Conservation (phyloP, 2,113 vertebrate species). For the Corythornis cristatus region DNA sequence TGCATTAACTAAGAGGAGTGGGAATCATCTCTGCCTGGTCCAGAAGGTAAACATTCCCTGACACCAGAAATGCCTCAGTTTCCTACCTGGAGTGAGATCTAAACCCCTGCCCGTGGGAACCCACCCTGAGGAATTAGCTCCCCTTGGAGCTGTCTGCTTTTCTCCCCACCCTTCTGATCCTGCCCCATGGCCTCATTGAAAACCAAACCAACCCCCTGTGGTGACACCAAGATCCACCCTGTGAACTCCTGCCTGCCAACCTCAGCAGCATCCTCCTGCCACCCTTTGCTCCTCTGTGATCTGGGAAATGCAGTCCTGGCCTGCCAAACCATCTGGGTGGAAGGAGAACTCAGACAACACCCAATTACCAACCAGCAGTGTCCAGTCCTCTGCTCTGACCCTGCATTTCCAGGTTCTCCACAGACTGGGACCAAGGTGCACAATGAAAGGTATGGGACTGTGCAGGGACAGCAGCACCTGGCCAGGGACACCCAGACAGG, state of each 20-base stretch:
- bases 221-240: conserved; percentile 9
- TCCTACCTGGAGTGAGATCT: background rate
- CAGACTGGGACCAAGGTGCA: background rate
- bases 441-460: background rate
- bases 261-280: background rate
- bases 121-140: background rate
- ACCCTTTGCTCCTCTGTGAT: background rate
- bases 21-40: background rate
- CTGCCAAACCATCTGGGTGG: background rate
- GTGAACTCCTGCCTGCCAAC: background rate
- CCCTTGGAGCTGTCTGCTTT: background rate
- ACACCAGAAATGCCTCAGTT: background rate
- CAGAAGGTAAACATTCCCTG: background rate
- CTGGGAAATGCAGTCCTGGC: background rate
- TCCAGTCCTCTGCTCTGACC: background rate
- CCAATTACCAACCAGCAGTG: background rate
- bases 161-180: background rate
- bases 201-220: background rate
- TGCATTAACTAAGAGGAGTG: background rate
- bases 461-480: background rate
- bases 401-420: conserved; percentile 26
- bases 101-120: background rate
- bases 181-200: conserved; percentile 12
- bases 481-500: background rate
- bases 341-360: background rate